Evolutionary conservation across 2,113 vertebrate species (phyloP).

Genomic region (Thermophis baileyi): DNA sequence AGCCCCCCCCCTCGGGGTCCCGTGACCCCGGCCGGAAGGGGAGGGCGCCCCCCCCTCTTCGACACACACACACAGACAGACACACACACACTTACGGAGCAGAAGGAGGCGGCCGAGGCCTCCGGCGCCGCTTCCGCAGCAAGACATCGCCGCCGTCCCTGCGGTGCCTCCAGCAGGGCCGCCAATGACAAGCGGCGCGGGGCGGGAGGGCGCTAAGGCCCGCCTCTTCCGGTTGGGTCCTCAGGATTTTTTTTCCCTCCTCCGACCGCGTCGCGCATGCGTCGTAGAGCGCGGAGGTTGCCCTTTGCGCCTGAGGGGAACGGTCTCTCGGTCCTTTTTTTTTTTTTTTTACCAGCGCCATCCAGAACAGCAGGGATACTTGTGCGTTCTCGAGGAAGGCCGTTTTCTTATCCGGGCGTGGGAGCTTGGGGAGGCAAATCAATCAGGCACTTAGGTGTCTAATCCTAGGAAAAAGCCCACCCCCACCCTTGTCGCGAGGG

Average conservation of each 20-base stretch:
- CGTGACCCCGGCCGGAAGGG: neutral
- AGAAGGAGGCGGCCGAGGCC: conserved; percentile 22
- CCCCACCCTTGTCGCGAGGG: neutral
- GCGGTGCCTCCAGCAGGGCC: neutral
- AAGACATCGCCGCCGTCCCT: conserved; percentile 1
- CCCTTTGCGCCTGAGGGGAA: neutral
- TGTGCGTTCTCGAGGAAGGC: neutral
- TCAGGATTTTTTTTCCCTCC: no score
- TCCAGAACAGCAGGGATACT: neutral
- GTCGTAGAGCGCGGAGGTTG: neutral
- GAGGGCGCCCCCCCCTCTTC: no score
- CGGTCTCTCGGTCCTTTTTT: neutral
- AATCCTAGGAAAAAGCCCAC: neutral
- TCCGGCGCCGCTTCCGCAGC: neutral
- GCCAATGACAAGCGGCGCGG: conserved; percentile 1
- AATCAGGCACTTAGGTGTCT: neutral
- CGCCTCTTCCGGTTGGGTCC: neutral
- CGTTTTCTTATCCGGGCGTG: neutral
- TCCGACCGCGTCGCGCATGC: neutral
- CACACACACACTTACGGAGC: neutral
- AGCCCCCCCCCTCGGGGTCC: neutral
- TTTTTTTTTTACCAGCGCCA: neutral
- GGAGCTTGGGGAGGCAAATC: fast-evolving
- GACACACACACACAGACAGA: no score
- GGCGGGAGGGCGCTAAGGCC: neutral